Percentiles rank a stretch among this genome's conserved stretches.
These are phyloP conservation scores for Hydrophis major DNA, from an alignment of 2,797 vertebrate species.

Conservation along the genomic window DNA sequence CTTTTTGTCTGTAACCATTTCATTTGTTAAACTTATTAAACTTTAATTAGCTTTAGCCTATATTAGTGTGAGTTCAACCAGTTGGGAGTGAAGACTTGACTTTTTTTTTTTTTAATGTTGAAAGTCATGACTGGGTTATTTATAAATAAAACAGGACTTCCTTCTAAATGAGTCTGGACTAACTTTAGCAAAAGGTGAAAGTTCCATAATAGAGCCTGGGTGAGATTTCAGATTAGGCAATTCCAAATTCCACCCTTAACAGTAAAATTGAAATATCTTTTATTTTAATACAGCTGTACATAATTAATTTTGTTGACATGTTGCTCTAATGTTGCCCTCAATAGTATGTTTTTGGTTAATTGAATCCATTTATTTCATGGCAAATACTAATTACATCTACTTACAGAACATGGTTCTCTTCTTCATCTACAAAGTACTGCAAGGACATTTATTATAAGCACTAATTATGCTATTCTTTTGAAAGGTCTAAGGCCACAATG, in stretches of 20 bases:
- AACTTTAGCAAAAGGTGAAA: constrained; percentile 1
- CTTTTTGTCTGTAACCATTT: constrained; percentile 78
- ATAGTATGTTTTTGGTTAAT: not conserved
- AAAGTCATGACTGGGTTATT: constrained; percentile 72
- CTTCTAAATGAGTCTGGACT: constrained; percentile 15
- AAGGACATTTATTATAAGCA: not conserved
- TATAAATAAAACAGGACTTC: constrained; percentile 71
- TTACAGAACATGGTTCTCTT: constrained; percentile 11
- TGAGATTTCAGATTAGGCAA: not conserved
- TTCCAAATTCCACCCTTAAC: constrained; percentile 46
- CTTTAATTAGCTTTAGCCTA: constrained; percentile 89
- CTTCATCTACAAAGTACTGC: constrained; percentile 19
- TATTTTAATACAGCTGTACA: not conserved
- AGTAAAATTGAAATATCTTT: constrained; percentile 36
- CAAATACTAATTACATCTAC: constrained; percentile 17
- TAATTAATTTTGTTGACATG: constrained; percentile 9
- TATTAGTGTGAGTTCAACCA: constrained; percentile 74
- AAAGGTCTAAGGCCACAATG: not conserved
- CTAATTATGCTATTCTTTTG: not conserved
- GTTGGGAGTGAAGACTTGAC: constrained; percentile 72
- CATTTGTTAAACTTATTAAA: constrained; percentile 93
- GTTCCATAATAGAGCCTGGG: not conserved
- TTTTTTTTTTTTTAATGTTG: constrained; percentile 72
- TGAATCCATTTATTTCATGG: constrained; percentile 11
- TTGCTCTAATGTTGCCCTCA: constrained; percentile 24